Conservation (phyloP, 2,113 vertebrate species). For the Podarcis cretensis region DNA sequence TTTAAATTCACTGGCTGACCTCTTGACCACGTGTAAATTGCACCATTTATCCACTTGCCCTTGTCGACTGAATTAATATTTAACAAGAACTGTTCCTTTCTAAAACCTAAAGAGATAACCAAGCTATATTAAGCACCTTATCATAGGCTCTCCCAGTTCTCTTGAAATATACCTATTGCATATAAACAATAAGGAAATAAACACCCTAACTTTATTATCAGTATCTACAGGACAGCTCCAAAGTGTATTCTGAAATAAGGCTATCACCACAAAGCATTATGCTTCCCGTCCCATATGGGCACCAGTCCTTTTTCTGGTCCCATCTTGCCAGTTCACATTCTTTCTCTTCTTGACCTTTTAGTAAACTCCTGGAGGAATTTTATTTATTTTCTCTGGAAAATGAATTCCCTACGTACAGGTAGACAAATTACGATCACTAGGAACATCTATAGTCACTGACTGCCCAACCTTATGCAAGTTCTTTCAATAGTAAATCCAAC, state of each 20-base stretch:
- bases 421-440: too few species aligned
- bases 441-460: too few species aligned
- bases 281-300: too few species aligned
- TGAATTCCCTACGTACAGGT: background rate
- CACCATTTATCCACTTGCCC: background rate
- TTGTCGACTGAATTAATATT: slow-evolving; percentile 6
- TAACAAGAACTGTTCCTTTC: slow-evolving; percentile 2
- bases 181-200: background rate
- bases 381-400: background rate
- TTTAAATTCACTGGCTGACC: slow-evolving; percentile 1
- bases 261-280: too few species aligned
- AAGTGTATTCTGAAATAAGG: too few species aligned
- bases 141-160: background rate
- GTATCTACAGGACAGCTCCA: too few species aligned
- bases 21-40: background rate
- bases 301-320: too few species aligned
- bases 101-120: background rate
- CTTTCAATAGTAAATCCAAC: too few species aligned
- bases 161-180: background rate
- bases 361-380: background rate
- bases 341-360: background rate
- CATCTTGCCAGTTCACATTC: too few species aligned
- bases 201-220: background rate
- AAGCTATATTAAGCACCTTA: background rate
- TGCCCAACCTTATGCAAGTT: too few species aligned